Percentiles rank a stretch among this genome's conserved stretches.
Conservation (phyloP, 1,140 invertebrate species). For the Drosophila sproati region DNA sequence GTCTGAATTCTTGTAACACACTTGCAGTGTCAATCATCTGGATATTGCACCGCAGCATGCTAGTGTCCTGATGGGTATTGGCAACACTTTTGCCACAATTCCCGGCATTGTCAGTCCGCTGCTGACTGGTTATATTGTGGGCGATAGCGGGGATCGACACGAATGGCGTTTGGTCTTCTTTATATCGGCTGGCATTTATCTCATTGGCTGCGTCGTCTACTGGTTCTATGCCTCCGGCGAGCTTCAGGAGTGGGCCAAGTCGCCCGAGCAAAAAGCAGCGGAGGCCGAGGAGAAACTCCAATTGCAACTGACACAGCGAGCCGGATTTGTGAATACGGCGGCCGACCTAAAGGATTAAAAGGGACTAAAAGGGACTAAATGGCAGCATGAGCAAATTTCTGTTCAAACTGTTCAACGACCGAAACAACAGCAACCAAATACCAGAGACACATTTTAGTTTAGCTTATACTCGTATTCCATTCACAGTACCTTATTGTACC, state of each 20-base stretch:
- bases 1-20: conserved; percentile 3
- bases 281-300: conserved; percentile 68
- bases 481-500: conserved; percentile 50
- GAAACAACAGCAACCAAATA: conserved; percentile 4
- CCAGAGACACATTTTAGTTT: conserved; percentile 42
- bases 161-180: conserved; percentile 95
- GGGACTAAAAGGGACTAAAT: conserved; percentile 56
- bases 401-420: conserved; percentile 24
- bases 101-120: conserved; percentile 94
- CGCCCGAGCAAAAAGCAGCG: conserved; percentile 68
- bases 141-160: conserved; percentile 87
- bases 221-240: conserved; percentile 92
- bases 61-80: conserved; percentile 93
- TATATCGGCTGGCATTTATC: conserved; percentile 91
- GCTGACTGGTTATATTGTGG: conserved; percentile 91
- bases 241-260: conserved; percentile 90
- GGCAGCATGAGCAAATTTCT: neutral
- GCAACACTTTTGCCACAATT: conserved; percentile 94
- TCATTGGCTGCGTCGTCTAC: conserved; percentile 91
- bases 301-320: conserved; percentile 61
- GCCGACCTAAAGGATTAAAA: conserved; percentile 70
- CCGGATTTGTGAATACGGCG: conserved; percentile 60
- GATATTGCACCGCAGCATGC: conserved; percentile 94
- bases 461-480: conserved; percentile 39
- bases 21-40: conserved; percentile 91